Percentiles rank a stretch among this genome's conserved stretches.
These are phyloP conservation scores for Drosophila subsilvestris DNA, from an alignment of 2,888 invertebrate species.

Conservation along the genomic window DNA sequence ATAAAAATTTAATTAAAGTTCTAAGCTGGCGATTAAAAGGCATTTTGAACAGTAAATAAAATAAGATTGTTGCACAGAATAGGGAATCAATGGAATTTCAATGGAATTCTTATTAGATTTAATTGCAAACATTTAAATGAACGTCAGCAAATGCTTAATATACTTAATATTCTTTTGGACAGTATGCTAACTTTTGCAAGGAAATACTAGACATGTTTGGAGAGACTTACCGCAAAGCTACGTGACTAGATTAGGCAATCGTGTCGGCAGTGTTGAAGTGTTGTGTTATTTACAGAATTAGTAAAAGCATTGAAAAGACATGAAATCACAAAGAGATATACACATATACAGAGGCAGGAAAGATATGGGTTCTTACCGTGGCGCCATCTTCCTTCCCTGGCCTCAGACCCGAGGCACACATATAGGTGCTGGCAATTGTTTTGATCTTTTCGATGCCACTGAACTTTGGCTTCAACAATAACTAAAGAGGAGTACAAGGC, in stretches of 20 bases:
- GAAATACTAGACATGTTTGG: background rate
- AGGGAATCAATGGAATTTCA: slow-evolving; percentile 23
- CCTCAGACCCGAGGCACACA: slow-evolving; percentile 97
- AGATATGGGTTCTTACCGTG: slow-evolving; percentile 85
- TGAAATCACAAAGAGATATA: slow-evolving; percentile 39
- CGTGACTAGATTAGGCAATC: slow-evolving; percentile 67
- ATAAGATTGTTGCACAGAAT: slow-evolving; percentile 22
- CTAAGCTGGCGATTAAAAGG: slow-evolving; percentile 60
- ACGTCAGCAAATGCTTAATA: background rate
- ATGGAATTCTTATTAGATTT: slow-evolving; percentile 8
- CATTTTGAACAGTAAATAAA: slow-evolving; percentile 61
- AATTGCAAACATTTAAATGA: slow-evolving; percentile 14
- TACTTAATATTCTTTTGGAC: background rate
- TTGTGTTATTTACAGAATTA: slow-evolving; percentile 69
- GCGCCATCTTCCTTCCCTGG: slow-evolving; percentile 93
- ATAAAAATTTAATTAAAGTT: slow-evolving; percentile 69
- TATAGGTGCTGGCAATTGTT: slow-evolving; percentile 98
- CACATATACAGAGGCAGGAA: background rate
- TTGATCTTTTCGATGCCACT: slow-evolving; percentile 99
- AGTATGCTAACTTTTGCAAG: slow-evolving; percentile 2
- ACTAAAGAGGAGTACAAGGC: slow-evolving; percentile 80
- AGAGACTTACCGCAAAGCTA: slow-evolving; percentile 81
- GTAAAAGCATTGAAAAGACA: slow-evolving; percentile 56
- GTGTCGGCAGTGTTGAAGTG: slow-evolving; percentile 40
- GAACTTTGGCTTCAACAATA: slow-evolving; percentile 96